phyloP scores from a whole-genome alignment of 2,113 vertebrate species.

The Ammodramus savannarum region DNA sequence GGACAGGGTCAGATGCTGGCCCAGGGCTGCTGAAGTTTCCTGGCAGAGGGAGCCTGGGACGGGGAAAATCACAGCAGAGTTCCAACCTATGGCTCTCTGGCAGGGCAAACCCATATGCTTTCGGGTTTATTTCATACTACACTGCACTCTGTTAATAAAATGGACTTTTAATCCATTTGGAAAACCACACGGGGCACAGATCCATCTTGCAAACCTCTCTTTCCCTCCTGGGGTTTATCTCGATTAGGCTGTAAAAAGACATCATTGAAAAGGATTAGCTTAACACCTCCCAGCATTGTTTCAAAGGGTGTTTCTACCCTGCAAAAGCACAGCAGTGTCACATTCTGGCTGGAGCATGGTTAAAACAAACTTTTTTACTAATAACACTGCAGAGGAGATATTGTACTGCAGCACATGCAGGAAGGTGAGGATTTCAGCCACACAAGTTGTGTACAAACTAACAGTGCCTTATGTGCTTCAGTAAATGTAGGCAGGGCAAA shows the following conservation, averaged over 20 bases:
- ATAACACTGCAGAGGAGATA: background rate
- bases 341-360: background rate
- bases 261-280: conserved; percentile 46
- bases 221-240: conserved; percentile 61
- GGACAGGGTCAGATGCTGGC: background rate
- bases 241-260: conserved; percentile 62
- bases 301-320: background rate
- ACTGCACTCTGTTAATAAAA: conserved; percentile 61
- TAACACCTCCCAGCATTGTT: conserved; percentile 12
- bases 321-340: background rate
- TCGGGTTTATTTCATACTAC: conserved; percentile 64
- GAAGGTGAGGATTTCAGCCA: background rate
- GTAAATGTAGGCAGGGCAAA: background rate
- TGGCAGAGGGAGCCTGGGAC: background rate
- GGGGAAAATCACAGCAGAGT: background rate
- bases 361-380: background rate
- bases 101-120: background rate
- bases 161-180: conserved; percentile 56
- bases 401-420: background rate
- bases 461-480: background rate
- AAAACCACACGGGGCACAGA: conserved; percentile 57
- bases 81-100: background rate
- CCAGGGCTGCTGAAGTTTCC: background rate
- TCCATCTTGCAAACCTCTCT: conserved; percentile 32
- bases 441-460: background rate